phyloP scores from a whole-genome alignment of 1,140 invertebrate species.

The Streblospio benedicti region DNA sequence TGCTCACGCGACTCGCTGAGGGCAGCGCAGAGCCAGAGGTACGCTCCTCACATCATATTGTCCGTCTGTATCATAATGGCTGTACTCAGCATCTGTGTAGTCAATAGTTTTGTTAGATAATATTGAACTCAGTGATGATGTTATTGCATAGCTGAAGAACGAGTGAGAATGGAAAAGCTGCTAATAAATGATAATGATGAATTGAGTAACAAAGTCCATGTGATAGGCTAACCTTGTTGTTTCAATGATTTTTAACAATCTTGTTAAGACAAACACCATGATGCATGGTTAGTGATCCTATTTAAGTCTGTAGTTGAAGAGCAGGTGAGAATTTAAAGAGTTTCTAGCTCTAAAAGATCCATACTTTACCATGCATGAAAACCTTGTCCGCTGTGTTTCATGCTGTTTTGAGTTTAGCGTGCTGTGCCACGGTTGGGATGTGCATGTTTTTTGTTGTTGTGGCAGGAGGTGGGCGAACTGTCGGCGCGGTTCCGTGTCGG shows the following conservation, averaged over 20 bases:
- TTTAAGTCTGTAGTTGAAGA: not conserved
- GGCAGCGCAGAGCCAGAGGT: constrained; percentile 5
- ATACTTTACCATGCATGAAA: not conserved
- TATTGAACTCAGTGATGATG: not conserved
- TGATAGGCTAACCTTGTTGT: not conserved
- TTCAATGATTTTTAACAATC: no score
- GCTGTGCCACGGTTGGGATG: no score
- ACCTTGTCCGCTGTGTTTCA: not conserved
- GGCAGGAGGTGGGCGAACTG: constrained; percentile 9
- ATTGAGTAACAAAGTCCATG: not conserved
- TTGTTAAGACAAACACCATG: no score
- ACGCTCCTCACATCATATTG: not conserved
- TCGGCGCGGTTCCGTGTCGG: constrained; percentile 53
- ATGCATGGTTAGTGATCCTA: no score
- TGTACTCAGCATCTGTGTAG: not conserved
- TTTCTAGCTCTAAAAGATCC: no score
- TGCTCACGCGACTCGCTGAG: constrained; percentile 24
- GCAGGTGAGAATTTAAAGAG: not conserved
- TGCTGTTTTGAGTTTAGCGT: no score
- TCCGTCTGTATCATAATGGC: not conserved
- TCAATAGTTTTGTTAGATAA: not conserved
- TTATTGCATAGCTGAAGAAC: not conserved
- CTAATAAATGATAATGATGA: not conserved
- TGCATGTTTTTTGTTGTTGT: not conserved
- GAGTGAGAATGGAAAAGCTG: not conserved